Conservation (phyloP, 2,888 invertebrate species). For the Schizaphis graminum region DNA sequence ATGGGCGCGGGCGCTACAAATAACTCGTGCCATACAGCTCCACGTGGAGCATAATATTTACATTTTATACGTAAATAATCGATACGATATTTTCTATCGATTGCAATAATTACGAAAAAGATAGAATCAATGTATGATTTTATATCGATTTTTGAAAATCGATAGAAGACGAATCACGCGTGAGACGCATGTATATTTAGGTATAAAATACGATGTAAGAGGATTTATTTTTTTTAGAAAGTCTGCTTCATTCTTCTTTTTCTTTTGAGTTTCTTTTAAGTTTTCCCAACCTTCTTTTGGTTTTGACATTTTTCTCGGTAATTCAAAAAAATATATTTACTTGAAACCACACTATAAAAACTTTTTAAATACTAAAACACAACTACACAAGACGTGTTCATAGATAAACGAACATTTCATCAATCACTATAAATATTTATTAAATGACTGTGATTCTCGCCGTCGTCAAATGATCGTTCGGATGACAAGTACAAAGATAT, state of each 20-base stretch:
- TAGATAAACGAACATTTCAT: neutral
- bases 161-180: neutral
- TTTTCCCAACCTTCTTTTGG: neutral
- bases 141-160: neutral
- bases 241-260: slow-evolving; percentile 10
- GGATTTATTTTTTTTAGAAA: slow-evolving; percentile 12
- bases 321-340: slow-evolving; percentile 24
- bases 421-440: slow-evolving; percentile 20
- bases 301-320: neutral
- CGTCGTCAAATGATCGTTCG: slow-evolving; percentile 16
- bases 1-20: no score
- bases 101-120: neutral
- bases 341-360: slow-evolving; percentile 17
- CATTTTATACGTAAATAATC: no score
- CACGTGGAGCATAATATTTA: no score
- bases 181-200: neutral
- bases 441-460: slow-evolving; percentile 16
- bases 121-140: neutral
- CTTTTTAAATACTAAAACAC: slow-evolving; percentile 17
- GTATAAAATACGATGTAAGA: slow-evolving; percentile 1
- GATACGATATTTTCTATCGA: neutral
- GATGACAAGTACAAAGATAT: slow-evolving; percentile 16
- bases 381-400: slow-evolving; percentile 11
- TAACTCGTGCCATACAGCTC: no score
- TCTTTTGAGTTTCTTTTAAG: slow-evolving; percentile 6